Evolutionary conservation across 2,888 invertebrate genomes (phyloP), one percentile per base, ranked within the genome.

Genomic region (Cynaeus angustus): DNA sequence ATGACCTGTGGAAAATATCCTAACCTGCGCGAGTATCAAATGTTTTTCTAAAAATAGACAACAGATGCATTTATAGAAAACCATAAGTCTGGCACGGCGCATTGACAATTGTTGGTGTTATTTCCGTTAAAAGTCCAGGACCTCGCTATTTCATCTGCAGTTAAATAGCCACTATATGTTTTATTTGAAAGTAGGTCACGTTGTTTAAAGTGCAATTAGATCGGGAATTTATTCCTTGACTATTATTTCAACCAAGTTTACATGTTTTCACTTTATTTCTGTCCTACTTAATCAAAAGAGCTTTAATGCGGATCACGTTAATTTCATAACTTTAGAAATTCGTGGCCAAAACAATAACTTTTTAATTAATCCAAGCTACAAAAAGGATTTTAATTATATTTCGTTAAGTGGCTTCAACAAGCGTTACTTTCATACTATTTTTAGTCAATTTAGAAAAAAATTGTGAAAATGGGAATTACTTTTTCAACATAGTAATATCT

Each of bases 61-160:
- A 53, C 61, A 64, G 70, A 68, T 74, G 74, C 75, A 75, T 75
- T 75, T 73, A 74, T 74, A 75, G 72, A 72, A 62, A 68, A 53
- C 64, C 66, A 38, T 46, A 66, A 56, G 16, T 33, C 30, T 45
- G 50, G n/a, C n/a, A 45, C 68, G 37, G 61, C 53, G 68, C 9
- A 33, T 41, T 41, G 12, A 41, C 41, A 41, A 41, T 41, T 41
- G n/a, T 41, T 41, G 41, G 13, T 21, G 21, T 21, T 21, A 21
- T 21, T 21, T 21, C 21, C 21, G 21, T 21, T 21, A 21, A 21
- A 21, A 21, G 21, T 21, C 21, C 21, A 21, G 21, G 21, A 3
- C 21, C 21, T 21, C 21, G 21, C 41, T 12, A 41, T 41, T 41
- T 41, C n/a, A 12, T 41, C 6, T 41, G 10, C 41, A n/a, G 37